A percentile compares a stretch with the other conserved stretches of the same genome.
Conservation (phyloP, 2,888 invertebrate genomes). For the Pyrgus malvae region DNA sequence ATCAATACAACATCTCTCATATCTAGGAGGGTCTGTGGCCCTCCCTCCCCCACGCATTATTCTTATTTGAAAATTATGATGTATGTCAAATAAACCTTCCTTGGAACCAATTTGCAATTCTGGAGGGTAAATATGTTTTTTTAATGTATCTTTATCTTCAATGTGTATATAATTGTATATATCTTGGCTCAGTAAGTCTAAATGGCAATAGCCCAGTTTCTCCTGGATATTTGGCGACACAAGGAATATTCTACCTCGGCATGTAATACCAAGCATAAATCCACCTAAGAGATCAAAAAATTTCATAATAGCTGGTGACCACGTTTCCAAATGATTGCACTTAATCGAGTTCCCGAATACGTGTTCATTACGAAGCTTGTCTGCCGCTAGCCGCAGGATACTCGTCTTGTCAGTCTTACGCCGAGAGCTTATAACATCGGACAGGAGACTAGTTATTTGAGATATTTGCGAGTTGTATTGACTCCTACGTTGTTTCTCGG, state of each 20-base stretch:
- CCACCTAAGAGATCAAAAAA: constrained; percentile 87
- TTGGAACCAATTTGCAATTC: constrained; percentile 68
- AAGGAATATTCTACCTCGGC: constrained; percentile 91
- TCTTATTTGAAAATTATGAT: constrained; percentile 81
- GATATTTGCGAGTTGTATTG: constrained; percentile 93
- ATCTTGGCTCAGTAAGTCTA: constrained; percentile 94
- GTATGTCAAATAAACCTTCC: constrained; percentile 62
- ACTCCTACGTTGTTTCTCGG: constrained; percentile 95
- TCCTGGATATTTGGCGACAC: constrained; percentile 92
- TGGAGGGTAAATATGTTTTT: constrained; percentile 84
- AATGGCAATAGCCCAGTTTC: constrained; percentile 92
- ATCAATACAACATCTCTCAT: constrained; percentile 86
- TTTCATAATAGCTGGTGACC: constrained; percentile 82
- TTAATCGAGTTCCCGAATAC: constrained; percentile 81
- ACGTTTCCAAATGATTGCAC: constrained; percentile 70
- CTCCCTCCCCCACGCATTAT: constrained; percentile 86
- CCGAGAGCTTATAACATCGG: constrained; percentile 91
- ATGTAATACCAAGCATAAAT: constrained; percentile 90
- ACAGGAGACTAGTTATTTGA: constrained; percentile 90
- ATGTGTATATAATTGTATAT: constrained; percentile 91
- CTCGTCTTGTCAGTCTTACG: constrained; percentile 95
- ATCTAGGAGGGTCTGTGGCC: constrained; percentile 84
- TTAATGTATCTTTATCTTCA: constrained; percentile 90
- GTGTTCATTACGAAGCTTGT: constrained; percentile 91
- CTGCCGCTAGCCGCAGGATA: constrained; percentile 92